phyloP scores from a whole-genome alignment of 2,113 vertebrate species.

The Grallaria varia region DNA sequence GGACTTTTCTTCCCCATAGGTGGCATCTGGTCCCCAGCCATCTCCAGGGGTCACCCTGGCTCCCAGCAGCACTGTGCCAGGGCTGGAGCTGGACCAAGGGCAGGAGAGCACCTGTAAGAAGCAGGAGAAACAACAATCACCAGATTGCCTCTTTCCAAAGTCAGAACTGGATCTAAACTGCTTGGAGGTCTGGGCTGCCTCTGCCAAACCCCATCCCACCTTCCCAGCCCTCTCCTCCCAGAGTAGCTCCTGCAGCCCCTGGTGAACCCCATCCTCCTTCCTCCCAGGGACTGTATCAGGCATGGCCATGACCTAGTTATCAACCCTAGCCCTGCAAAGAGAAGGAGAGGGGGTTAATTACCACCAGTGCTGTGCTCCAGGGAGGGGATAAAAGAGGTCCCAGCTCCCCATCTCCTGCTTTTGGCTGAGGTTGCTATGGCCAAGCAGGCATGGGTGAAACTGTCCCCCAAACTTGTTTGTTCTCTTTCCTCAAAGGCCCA shows the following conservation, averaged over 20 bases:
- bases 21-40: background rate
- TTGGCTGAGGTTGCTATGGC: background rate
- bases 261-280: background rate
- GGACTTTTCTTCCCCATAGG: accelerated
- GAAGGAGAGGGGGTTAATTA: background rate
- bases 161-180: background rate
- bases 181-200: background rate
- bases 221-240: accelerated
- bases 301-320: background rate
- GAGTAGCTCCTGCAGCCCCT: background rate
- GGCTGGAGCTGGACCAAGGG: background rate
- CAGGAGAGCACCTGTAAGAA: background rate
- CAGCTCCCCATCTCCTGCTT: background rate
- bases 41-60: background rate
- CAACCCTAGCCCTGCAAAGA: background rate
- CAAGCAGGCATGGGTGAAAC: background rate
- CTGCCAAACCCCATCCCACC: background rate
- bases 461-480: background rate
- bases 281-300: accelerated
- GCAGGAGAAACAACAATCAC: background rate
- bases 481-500: background rate
- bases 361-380: background rate
- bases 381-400: background rate
- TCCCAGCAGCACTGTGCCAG: background rate
- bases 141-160: background rate